These are phyloP conservation scores for Aquatica leii DNA, from an alignment of 2,888 invertebrate species.

Conservation along the genomic window DNA sequence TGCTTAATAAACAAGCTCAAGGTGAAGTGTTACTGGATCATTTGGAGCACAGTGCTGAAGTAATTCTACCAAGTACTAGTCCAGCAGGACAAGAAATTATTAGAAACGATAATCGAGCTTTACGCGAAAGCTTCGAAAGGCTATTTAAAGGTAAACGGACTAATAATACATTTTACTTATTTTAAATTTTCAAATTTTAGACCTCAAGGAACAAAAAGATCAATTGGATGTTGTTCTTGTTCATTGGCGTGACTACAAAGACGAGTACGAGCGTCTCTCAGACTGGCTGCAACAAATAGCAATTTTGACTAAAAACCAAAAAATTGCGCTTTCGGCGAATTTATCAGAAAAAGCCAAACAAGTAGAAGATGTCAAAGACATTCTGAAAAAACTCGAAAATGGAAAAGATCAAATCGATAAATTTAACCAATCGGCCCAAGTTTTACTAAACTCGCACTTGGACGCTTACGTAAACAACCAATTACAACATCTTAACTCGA, in stretches of 20 bases:
- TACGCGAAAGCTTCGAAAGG: conserved; percentile 84
- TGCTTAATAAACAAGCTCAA: conserved; percentile 89
- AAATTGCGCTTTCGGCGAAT: conserved; percentile 80
- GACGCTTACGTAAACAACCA: conserved; percentile 90
- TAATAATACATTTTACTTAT: not conserved
- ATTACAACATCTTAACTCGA: conserved; percentile 82
- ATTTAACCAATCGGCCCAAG: conserved; percentile 81
- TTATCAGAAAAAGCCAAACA: conserved; percentile 85
- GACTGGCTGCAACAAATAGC: conserved; percentile 95
- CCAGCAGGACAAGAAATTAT: conserved; percentile 81
- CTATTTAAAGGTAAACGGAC: conserved; percentile 70
- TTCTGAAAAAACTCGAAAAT: conserved; percentile 76
- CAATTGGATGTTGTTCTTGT: conserved; percentile 81
- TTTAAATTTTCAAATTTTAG: conserved; percentile 54
- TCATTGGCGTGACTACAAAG: conserved; percentile 91
- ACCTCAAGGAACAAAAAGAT: conserved; percentile 84
- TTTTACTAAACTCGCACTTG: conserved; percentile 81
- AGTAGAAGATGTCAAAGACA: conserved; percentile 81
- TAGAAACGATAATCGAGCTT: conserved; percentile 83
- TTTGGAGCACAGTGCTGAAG: conserved; percentile 86
- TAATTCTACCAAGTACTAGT: conserved; percentile 84
- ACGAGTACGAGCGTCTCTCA: conserved; percentile 88
- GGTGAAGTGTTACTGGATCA: conserved; percentile 89
- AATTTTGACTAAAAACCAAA: conserved; percentile 89
- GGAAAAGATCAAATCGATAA: conserved; percentile 85